Evolutionary conservation across 2,888 invertebrate species (phyloP), one percentile per base, ranked within the genome.

Genomic region (Ellobium chinense): DNA sequence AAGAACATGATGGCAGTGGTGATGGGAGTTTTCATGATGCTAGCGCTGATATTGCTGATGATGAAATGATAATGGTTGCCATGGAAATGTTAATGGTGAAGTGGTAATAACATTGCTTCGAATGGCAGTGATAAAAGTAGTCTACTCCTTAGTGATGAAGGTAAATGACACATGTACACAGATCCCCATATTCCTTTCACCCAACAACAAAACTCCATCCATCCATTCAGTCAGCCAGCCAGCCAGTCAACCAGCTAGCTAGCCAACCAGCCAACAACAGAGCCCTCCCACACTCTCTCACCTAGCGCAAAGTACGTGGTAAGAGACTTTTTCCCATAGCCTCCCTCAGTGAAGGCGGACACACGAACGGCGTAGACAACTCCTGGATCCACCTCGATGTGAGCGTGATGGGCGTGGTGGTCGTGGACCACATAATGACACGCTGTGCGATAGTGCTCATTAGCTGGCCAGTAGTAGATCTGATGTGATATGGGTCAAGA

Each of bases 401-500:
- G 75, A 1, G 83, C 73, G n/a, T 75, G 66, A 69, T 83, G 74
- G 31, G 81, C 72, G 37, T 72, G 83, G 56, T 79, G 81, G 72
- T 76, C 79, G 29, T 80, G 70, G 31, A 81, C 68, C 39, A 78
- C 29, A 36, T 75, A 34, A 4, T 78, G 69, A 37, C 75, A 72
- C 3, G 81, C 75, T 9, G 78, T 69, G 37, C 83, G 75, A 81
- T 83, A 81, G 56, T 81, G 65, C 58, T 83, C 83, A 34, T 83
- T 78, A 29, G 83, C 83, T 3, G 80, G 83, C 83, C 83, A 83
- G 34, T 81, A 83, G 66, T 75, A 83, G 58, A 83, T 69, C 81
- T 83, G 78, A 4, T 5, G 14, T 80, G 62, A 83, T 81, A 85
- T n/a, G n/a, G n/a, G n/a, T n/a, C n/a, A n/a, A n/a, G n/a, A n/a